Evolutionary conservation across 2,113 vertebrate species (phyloP), one percentile per base, ranked within the genome.

Genomic region (Alethe diademata): DNA sequence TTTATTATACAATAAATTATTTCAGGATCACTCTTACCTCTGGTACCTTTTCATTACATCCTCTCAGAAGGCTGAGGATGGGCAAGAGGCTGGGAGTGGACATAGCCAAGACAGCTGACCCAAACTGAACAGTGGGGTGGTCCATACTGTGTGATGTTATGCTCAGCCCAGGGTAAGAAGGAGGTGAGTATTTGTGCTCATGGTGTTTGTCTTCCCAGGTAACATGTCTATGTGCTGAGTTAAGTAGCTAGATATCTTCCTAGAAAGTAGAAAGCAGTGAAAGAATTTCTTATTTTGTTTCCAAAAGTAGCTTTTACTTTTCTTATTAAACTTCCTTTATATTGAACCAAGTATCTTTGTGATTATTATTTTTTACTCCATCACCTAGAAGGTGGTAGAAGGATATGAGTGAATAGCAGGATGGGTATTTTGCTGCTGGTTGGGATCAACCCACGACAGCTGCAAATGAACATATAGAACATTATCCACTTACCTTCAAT

Each of bases 141-240:
- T 85, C 62, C 28, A 50, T 60, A 19, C 6, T 19, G 18, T 43
- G 24, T 28, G 33, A 51, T 7, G 2, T 23, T 57, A 29, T 42
- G 19, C 7, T 62, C 36, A 81, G 24, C 8, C 33, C 24, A 54
- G 35, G 11, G 29, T 33, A 71, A 43, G 36, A 48, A 45, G n/a
- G 31, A 78, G 9, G 4, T 66, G 11, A 14, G 13, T 42, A 42
- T 67, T 36, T 56, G 5, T 57, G 33, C 8, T 62, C 65, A 33
- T 40, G 26, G 2, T 54, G 6, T 71, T 74, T 71, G 15, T 29
- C 29, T 61, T 71, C 51, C 14, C 6, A 43, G 12, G 14, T 18
- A 75, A 48, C 20, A 43, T 1, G 1, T 48, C 22, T 12, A 13
- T 2, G 2, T 12, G 4, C 28, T 70, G 16, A 47, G 5, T n/a